Conservation (phyloP, 1,140 invertebrate species). For the Bombus haemorrhoidalis region DNA sequence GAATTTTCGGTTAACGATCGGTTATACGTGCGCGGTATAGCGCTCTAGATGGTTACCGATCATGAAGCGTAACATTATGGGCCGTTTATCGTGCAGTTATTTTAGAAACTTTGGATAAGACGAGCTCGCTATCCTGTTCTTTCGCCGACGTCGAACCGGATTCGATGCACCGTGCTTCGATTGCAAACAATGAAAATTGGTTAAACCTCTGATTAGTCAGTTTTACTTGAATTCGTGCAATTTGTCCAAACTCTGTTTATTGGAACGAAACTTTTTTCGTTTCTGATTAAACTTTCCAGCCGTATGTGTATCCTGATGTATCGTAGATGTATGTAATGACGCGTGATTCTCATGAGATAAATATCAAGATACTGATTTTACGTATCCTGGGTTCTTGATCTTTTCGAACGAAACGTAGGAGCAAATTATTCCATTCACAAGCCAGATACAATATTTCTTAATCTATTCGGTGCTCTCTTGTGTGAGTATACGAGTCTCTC, state of each 20-base stretch:
- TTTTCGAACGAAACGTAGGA: too few species aligned
- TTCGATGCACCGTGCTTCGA: not conserved
- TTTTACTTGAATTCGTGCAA: not conserved
- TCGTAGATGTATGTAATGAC: not conserved
- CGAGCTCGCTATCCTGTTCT: not conserved
- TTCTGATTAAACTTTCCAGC: not conserved
- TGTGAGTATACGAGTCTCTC: too few species aligned
- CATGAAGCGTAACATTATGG: conserved; percentile 39
- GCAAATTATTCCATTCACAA: too few species aligned
- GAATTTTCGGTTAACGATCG: conserved; percentile 47
- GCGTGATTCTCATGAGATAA: not conserved
- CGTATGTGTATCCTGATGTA: not conserved
- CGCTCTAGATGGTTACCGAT: conserved; percentile 24
- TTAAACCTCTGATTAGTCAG: not conserved
- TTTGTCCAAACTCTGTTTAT: not conserved
- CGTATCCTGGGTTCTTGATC: too few species aligned
- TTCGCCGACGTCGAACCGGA: too few species aligned
- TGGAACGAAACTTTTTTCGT: too few species aligned
- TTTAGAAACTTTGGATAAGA: conserved; percentile 21
- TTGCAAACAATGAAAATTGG: not conserved
- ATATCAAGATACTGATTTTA: not conserved
- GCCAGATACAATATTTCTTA: too few species aligned
- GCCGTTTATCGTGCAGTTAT: conserved; percentile 15
- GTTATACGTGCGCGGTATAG: conserved; percentile 20
- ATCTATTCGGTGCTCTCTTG: too few species aligned